phyloP scores from a whole-genome alignment of 2,888 invertebrate genomes.

The Metallyticus violacea region DNA sequence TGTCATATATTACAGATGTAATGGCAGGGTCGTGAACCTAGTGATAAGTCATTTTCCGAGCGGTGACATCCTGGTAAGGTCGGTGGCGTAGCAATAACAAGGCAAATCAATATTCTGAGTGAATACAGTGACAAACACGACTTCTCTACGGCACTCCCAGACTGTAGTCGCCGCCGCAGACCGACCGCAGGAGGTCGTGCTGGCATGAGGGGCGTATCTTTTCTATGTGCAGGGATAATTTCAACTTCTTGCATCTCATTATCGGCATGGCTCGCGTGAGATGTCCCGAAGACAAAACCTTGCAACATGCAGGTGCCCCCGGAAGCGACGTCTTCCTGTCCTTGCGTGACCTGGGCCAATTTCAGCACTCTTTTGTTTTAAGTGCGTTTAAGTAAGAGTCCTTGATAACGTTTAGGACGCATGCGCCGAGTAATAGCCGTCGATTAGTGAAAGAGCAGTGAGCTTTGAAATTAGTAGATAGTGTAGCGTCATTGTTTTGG shows the following conservation, averaged over 20 bases:
- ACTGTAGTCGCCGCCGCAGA: neutral
- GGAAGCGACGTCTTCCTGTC: neutral
- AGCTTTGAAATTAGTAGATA: too few species aligned
- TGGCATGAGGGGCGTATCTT: neutral
- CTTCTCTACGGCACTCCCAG: neutral
- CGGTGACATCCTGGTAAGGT: neutral
- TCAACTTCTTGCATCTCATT: neutral
- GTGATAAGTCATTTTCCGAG: neutral
- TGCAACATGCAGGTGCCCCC: neutral
- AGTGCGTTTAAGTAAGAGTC: too few species aligned
- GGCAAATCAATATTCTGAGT: neutral
- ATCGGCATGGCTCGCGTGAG: too few species aligned
- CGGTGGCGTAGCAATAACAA: neutral
- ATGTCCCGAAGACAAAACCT: too few species aligned
- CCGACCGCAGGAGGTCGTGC: neutral
- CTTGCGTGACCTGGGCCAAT: neutral
- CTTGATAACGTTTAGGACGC: too few species aligned
- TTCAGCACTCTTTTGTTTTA: too few species aligned
- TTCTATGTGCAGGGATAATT: neutral
- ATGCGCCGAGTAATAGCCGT: too few species aligned
- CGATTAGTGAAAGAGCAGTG: too few species aligned
- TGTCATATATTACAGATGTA: too few species aligned
- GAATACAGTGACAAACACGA: neutral
- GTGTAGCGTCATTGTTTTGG: too few species aligned
- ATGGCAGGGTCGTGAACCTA: too few species aligned